phyloP scores from a whole-genome alignment of 2,888 invertebrate genomes.

The Apodemia hepburni region DNA sequence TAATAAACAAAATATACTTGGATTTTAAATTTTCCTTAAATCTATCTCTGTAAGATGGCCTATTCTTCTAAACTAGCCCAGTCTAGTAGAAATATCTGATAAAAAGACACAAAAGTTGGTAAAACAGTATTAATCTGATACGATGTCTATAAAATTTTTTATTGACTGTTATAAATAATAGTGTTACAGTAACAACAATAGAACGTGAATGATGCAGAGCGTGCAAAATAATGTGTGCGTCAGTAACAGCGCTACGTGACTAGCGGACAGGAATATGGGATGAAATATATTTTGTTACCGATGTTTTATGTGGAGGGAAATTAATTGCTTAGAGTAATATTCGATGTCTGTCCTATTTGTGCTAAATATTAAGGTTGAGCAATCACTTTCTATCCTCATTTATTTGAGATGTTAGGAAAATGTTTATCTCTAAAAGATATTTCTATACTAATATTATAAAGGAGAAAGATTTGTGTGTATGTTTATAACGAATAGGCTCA shows the following conservation, averaged over 20 bases:
- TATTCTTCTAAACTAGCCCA: too few species aligned
- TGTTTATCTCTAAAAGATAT: too few species aligned
- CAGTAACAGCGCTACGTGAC: constrained; percentile 4
- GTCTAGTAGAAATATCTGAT: too few species aligned
- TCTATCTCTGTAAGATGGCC: too few species aligned
- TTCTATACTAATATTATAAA: too few species aligned
- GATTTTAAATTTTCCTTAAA: too few species aligned
- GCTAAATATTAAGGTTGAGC: neutral
- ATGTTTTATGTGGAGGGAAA: neutral
- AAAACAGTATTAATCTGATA: neutral
- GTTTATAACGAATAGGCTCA: too few species aligned
- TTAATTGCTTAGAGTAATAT: constrained; percentile 8
- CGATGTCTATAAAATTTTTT: neutral
- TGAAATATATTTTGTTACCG: neutral
- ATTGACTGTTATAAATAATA: neutral
- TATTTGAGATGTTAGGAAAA: too few species aligned
- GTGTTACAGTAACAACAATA: constrained; percentile 4
- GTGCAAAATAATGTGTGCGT: constrained; percentile 1
- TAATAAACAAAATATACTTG: too few species aligned
- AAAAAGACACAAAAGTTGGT: too few species aligned
- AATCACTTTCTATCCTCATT: neutral
- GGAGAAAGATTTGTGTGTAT: too few species aligned
- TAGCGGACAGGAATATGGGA: neutral
- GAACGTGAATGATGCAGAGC: constrained; percentile 3
- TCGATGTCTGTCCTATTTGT: constrained; percentile 1